Evolutionary conservation across 1,140 invertebrate species (phyloP), one percentile per base, ranked within the genome.

Genomic region (Yoshiicerus persimilis): DNA sequence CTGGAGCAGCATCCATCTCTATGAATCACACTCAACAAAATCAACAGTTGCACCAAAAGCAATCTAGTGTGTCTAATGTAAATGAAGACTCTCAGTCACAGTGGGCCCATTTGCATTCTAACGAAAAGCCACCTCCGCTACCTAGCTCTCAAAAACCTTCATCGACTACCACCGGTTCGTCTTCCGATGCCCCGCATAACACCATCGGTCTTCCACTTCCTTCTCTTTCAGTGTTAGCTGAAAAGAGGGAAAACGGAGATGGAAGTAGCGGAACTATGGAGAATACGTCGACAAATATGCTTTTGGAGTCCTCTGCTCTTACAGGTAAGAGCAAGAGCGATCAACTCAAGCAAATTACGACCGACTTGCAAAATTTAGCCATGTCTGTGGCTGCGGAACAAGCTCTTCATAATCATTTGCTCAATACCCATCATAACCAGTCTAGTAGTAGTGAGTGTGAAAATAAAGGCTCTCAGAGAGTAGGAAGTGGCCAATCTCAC

Each of bases 401-500:
- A 27, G 62, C 66, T 70, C 66, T 86, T 47, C 84, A 88, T 32
- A 66, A 84, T 84, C 38, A 56, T 47, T 77, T 77, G 70, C 66
- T 86, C 32, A 62, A 86, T 32, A 66, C 62, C 38, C 38, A 56
- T 30, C 87, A 89, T 39, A 36, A 84, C 30, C 77, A 87, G 87
- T 88, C 87, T 10, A 90, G 89, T 32, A 89, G 89, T 70, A 90
- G 89, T 88, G 90, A 91, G 39, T 89, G 90, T 38, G 90, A 91
- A 77, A 77, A 77, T 32, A 89, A 90, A 36, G 90, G 90, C 23
- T 56, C 70, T 70, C 88, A 89, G 77, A 66, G 90, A 80, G 89
- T 91, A 32, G 90, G 91, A 16, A 91, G 91, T 87, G 91, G 91
- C 16, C 91, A 91, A 66, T 91, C 91, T 38, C 91, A 92, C 5